Base-by-base conservation (phyloP, 2,888 invertebrate species). In the Piscicola geometra region DNA sequence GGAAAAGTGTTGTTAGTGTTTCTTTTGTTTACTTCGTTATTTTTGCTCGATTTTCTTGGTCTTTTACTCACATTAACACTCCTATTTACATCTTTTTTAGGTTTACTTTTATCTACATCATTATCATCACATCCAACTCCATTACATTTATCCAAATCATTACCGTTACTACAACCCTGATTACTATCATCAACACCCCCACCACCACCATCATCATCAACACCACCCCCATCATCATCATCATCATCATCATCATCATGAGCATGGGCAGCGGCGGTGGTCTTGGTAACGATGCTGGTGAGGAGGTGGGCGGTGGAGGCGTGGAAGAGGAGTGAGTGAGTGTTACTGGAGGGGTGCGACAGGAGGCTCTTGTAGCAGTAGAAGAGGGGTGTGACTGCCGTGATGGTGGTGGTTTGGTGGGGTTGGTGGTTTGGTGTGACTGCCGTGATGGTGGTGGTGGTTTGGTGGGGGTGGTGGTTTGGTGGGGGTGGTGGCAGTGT, bases 281-380 rank as follows among this genome's bases (percentile, higher is more conserved):
- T 32, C 15, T 30, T 32, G 28, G 32, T 50, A 68, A 41, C 73
- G 21, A 76, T n/a, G 84, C 94, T 93, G 71, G 90, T 89, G 50
- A 96, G 85, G 94, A 94, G 96, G 73, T 90, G 89, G 71, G 93
- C 90, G 0, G 94, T 91, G 21, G 91, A 90, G 28, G 93, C 90
- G 81, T 91, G 90, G 81, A 96, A 91, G 77, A 91, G 89, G 79
- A 91, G 88, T 78, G 92, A 85, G 81, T 90, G 88, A 33, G 89
- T 88, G 78, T 93, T 85, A 84, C 91, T 89, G 28, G 89, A 89
- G 0, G 91, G 91, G 82, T 92, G 91, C 9, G 91, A 88, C 12
- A 96, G 86, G 18, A 91, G 91, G 78, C 93, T 85, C 78, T 84
- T 84, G 77, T 83, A 80, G 76, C 82, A 82, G 67, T 85, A 79